Evolutionary conservation across 2,113 vertebrate species (phyloP), one percentile per base, ranked within the genome.

Genomic region (Petroica traversi): DNA sequence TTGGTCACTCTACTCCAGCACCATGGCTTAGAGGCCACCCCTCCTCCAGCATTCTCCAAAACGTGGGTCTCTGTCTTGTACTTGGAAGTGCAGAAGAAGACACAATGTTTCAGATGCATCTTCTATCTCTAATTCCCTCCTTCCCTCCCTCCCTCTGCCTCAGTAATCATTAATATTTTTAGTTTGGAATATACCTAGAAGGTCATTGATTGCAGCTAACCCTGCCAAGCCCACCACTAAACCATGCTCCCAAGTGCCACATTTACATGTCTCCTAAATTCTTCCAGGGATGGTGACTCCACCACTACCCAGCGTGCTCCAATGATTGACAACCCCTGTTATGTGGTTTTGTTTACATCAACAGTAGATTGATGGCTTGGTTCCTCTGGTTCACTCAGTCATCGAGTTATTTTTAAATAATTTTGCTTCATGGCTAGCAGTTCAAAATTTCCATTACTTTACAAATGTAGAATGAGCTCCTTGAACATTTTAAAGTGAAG

Each of bases 11-110:
- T 61, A 13, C 19, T 59, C 19, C 22, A 72, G 11, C 14, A 7
- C 3, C 4, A 8, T 36, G 3, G 57, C 5, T 64, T 55, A 22
- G 15, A 19, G 54, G 2, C 7, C 6, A 4, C 29, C 1, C 3
- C 14, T 46, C 12, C 17, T n/a, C 12, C 40, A 62, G 33, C 59
- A 71, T 66, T 57, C 57, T 71, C 24, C 31, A 64, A 9, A 57
- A 22, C 26, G 1, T 29, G 5, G 1, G 5, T 61, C 13, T 68
- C 20, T 40, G 2, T 71, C 51, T 76, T 54, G 11, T 48, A 24
- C 10, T 24, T 77, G n/a, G 48, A 54, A 23, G 7, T 64, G 15
- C 13, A 36, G 41, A 89, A 69, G 13, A 26, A 63, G 38, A 29
- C 6, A 3, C 12, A 34, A 4, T 19, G 7, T 86, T 80, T 87